Evolutionary conservation across 2,888 invertebrate species (phyloP).

Genomic region (Prionchulus punctatus): DNA sequence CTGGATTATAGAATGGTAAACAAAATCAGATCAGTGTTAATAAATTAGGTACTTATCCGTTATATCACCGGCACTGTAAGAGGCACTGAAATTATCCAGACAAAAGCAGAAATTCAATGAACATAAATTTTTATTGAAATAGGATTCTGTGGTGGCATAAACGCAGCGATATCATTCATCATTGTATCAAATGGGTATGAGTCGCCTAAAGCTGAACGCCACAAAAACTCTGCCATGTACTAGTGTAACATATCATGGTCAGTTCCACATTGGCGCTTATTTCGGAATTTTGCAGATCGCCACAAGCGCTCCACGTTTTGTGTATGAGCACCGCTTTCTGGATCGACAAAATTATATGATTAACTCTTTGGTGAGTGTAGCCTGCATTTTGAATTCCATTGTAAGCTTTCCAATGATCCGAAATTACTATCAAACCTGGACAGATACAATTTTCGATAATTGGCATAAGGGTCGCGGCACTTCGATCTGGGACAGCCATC

Average conservation of each 20-base stretch:
- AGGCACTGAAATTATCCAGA: too few species aligned
- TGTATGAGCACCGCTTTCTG: neutral
- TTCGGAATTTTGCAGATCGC: neutral
- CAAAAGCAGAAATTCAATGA: too few species aligned
- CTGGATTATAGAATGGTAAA: too few species aligned
- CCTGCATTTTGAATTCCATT: conserved; percentile 3
- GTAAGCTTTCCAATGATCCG: neutral
- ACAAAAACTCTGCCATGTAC: conserved; percentile 10
- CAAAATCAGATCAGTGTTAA: too few species aligned
- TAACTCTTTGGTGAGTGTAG: conserved; percentile 10
- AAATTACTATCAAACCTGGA: conserved; percentile 15
- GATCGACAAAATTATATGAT: conserved; percentile 9
- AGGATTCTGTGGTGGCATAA: too few species aligned
- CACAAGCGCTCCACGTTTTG: neutral
- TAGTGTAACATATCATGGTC: conserved; percentile 5
- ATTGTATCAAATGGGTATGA: neutral
- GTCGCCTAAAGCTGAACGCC: too few species aligned
- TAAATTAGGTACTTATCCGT: too few species aligned
- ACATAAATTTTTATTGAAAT: too few species aligned
- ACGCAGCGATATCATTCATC: neutral
- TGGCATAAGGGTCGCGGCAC: conserved; percentile 6
- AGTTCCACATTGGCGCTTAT: conserved; percentile 5
- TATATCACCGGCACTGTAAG: too few species aligned
- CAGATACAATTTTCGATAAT: conserved; percentile 15
- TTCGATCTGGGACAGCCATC: conserved; percentile 2